Conservation (phyloP, 2,888 invertebrate genomes). For the Ecliptopera silaceata region DNA sequence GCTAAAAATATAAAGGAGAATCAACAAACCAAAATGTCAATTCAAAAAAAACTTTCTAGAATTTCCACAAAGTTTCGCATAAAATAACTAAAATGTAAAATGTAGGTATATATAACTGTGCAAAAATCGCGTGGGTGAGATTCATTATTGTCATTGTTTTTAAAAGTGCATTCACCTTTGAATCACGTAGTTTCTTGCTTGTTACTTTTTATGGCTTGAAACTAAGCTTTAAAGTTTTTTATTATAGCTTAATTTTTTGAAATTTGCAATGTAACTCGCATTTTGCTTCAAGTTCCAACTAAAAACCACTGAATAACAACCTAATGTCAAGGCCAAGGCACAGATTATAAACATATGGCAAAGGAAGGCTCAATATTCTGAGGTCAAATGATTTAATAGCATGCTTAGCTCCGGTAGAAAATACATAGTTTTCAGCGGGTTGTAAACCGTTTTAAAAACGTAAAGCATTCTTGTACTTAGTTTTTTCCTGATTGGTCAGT, state of each 20-base stretch:
- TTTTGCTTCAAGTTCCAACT: conserved; percentile 10
- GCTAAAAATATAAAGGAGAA: no score
- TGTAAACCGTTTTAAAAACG: no score
- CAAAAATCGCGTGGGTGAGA: conserved; percentile 16
- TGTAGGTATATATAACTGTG: conserved; percentile 6
- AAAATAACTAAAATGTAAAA: no score
- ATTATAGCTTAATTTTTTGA: neutral
- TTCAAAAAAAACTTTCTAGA: no score
- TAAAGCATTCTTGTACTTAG: no score
- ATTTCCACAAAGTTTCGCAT: neutral
- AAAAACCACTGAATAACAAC: neutral
- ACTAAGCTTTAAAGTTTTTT: neutral
- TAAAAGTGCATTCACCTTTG: conserved; percentile 21
- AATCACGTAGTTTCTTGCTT: conserved; percentile 9
- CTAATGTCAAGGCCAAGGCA: conserved; percentile 19
- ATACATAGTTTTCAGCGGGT: no score
- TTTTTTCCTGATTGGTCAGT: no score
- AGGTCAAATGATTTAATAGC: no score
- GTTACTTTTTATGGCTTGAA: neutral
- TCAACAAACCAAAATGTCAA: no score
- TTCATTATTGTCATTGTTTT: conserved; percentile 19
- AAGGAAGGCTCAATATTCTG: no score
- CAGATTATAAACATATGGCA: no score
- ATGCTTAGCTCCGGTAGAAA: no score
- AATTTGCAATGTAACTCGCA: conserved; percentile 8